These are phyloP conservation scores for Hiodon tergisus DNA, from an alignment of 2,113 vertebrate genomes.

Conservation along the genomic window DNA sequence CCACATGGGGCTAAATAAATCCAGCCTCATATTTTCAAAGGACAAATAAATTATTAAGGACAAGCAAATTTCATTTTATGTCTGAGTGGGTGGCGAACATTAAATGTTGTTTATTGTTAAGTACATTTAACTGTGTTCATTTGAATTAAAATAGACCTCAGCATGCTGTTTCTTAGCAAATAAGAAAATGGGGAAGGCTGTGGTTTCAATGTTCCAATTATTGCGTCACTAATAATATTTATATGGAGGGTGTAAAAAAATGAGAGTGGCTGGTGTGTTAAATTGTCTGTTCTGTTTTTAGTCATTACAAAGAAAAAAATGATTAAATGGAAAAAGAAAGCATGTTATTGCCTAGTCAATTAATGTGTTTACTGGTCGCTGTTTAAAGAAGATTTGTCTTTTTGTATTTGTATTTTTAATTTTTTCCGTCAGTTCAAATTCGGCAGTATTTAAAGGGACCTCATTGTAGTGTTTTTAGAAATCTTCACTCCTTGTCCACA, in stretches of 20 bases:
- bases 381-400: not conserved
- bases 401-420: constrained; percentile 5
- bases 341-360: constrained; percentile 5
- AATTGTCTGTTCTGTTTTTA: not conserved
- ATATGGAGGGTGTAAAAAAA: not conserved
- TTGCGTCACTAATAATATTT: not conserved
- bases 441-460: constrained; percentile 23
- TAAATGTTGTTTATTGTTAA: not conserved
- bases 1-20: constrained; percentile 7
- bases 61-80: constrained; percentile 1
- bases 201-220: constrained; percentile 14
- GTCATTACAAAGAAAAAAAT: constrained; percentile 1
- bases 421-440: constrained; percentile 5
- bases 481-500: constrained; percentile 29
- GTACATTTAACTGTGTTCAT: not conserved
- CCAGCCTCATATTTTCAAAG: constrained; percentile 10
- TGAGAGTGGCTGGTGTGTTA: not conserved
- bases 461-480: constrained; percentile 30
- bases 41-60: constrained; percentile 21
- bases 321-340: not conserved
- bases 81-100: constrained; percentile 6
- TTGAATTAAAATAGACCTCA: not conserved
- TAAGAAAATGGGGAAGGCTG: constrained; percentile 1
- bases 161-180: constrained; percentile 4
- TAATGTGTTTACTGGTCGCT: not conserved